Evolutionary conservation across 2,888 invertebrate species (phyloP).

Genomic region (Chalcis sispes): DNA sequence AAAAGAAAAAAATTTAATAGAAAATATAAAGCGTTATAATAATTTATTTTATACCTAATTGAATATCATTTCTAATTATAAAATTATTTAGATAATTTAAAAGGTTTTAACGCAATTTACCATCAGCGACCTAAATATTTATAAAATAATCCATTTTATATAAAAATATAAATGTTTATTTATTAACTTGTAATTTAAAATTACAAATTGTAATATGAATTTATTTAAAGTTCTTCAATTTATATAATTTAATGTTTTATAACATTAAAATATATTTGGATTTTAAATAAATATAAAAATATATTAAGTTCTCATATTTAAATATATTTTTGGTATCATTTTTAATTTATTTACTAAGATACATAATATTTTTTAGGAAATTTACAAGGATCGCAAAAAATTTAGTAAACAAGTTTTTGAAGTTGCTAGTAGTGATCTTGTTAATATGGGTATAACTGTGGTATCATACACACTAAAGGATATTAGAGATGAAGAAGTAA

Average conservation of each 20-base stretch:
- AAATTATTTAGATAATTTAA: too few relatives aligned
- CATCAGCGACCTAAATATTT: too few relatives aligned
- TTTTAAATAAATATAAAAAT: not conserved
- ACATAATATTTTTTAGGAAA: slow-evolving; percentile 79
- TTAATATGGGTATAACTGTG: slow-evolving; percentile 97
- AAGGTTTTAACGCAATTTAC: too few relatives aligned
- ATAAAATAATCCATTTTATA: too few relatives aligned
- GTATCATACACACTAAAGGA: slow-evolving; percentile 96
- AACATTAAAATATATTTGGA: not conserved
- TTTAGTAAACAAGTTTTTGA: slow-evolving; percentile 97
- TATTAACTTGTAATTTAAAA: too few relatives aligned
- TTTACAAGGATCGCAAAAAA: slow-evolving; percentile 96
- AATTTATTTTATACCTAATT: not conserved
- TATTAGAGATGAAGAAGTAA: slow-evolving; percentile 95
- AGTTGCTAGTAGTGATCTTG: slow-evolving; percentile 95
- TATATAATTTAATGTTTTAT: not conserved
- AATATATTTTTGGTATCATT: not conserved
- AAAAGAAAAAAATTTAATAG: too few relatives aligned
- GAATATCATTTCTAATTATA: too few relatives aligned
- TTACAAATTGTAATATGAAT: too few relatives aligned
- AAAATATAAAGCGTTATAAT: too few relatives aligned
- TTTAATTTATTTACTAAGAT: not conserved
- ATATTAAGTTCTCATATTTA: too few relatives aligned
- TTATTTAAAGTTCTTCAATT: not conserved
- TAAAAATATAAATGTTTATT: too few relatives aligned